These are phyloP conservation scores for Melipona bicolor DNA, from an alignment of 2,888 invertebrate genomes.

Conservation along the genomic window DNA sequence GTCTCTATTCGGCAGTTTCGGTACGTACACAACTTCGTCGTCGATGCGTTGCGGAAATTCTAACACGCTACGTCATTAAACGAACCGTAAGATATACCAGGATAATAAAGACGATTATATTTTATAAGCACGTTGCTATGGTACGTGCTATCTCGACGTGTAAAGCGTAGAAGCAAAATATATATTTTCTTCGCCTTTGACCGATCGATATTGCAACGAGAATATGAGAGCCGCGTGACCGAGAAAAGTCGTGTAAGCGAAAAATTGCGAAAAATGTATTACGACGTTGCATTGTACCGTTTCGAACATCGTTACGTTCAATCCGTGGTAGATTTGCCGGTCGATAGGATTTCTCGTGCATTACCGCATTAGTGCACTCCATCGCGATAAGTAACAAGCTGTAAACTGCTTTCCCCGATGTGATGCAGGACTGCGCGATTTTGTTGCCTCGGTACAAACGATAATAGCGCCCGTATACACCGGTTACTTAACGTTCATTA, in stretches of 20 bases:
- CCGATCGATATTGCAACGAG: not conserved
- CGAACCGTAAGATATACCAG: not conserved
- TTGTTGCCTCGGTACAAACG: conserved; percentile 65
- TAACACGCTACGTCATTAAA: not conserved
- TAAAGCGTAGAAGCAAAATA: conserved; percentile 1
- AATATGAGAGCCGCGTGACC: not conserved
- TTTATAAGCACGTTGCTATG: not conserved
- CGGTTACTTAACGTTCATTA: conserved; percentile 83
- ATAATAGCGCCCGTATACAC: conserved; percentile 62
- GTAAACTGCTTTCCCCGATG: conserved; percentile 70
- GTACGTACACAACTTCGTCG: conserved; percentile 69
- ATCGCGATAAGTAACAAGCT: conserved; percentile 73
- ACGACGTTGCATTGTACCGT: conserved; percentile 45
- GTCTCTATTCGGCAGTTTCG: conserved; percentile 70
- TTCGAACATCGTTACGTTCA: conserved; percentile 61
- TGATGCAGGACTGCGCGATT: conserved; percentile 62
- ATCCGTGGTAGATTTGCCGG: conserved; percentile 68
- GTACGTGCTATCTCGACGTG: conserved; percentile 2
- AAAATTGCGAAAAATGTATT: conserved; percentile 36
- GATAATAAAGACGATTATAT: not conserved
- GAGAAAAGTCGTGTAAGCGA: conserved; percentile 12
- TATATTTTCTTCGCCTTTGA: conserved; percentile 2
- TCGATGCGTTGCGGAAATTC: conserved; percentile 9
- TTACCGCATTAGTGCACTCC: conserved; percentile 65
- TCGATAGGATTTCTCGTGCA: conserved; percentile 72